Conservation (phyloP, 2,888 invertebrate genomes). For the Acrobasis suavella region DNA sequence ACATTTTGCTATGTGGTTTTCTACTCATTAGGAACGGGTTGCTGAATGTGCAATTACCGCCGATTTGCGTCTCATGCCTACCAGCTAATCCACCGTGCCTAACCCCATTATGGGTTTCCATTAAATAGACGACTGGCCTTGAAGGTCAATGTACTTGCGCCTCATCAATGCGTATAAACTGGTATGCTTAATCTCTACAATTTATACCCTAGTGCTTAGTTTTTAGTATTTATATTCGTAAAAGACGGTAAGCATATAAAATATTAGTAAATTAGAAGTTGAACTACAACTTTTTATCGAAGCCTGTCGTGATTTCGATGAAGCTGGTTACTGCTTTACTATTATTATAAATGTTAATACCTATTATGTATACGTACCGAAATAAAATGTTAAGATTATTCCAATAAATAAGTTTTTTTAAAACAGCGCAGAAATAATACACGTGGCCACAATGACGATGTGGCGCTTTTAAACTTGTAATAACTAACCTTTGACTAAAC, state of each 20-base stretch:
- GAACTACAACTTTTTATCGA: background rate
- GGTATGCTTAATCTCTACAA: slow-evolving; percentile 4
- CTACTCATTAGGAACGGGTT: background rate
- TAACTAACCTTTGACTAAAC: too few species aligned
- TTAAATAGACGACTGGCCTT: slow-evolving; percentile 11
- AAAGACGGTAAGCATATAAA: too few species aligned
- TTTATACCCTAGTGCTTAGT: too few species aligned
- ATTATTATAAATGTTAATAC: too few species aligned
- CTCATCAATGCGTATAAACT: slow-evolving; percentile 7
- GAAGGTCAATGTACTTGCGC: slow-evolving; percentile 9
- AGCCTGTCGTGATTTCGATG: background rate
- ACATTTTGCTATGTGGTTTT: slow-evolving; percentile 4
- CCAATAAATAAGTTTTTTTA: too few species aligned
- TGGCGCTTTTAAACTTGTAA: too few species aligned
- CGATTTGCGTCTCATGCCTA: slow-evolving; percentile 14
- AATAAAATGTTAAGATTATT: too few species aligned
- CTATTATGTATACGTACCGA: too few species aligned
- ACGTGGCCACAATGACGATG: too few species aligned
- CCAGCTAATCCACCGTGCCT: slow-evolving; percentile 18
- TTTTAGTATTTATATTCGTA: too few species aligned
- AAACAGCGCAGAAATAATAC: too few species aligned
- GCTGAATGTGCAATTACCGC: slow-evolving; percentile 9
- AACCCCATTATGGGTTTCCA: slow-evolving; percentile 12
- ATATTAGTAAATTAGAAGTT: background rate
- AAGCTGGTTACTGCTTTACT: too few species aligned